Base-by-base conservation (phyloP, 2,888 invertebrate species). In the Argyresthia albistria region DNA sequence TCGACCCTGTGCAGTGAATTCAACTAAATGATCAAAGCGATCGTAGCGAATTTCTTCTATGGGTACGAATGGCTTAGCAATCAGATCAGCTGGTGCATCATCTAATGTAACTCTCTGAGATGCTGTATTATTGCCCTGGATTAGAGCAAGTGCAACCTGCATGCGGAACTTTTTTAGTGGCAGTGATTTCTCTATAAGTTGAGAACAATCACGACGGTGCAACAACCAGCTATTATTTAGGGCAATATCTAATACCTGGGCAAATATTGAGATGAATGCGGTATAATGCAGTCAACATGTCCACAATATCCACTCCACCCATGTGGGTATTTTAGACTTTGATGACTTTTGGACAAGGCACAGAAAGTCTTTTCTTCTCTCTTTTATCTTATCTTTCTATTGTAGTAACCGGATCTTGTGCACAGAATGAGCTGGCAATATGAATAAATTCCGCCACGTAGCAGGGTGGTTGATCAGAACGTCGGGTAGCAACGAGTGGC, bases 341-440 rank as follows among this genome's bases (percentile, higher is more conserved):
- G 11, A 61, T 54, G 25, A 60, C 54, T 15, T 58, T 47, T 50
- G 63, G 64, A 47, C 60, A 63, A 37, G 50, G 25, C n/a, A 64
- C 56, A 46, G 59, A 46, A 43, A 56, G 55, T 42, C 46, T 57
- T n/a, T 16, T 43, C 36, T 60, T 59, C 48, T 56, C 54, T 25
- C 52, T 51, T 54, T 57, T 60, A 35, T 54, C 55, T 49, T 56
- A 61, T 36, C 62, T 51, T 47, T 54, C 55, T 1, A 63, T 55
- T 50, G 50, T 55, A 7, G 49, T 39, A 1, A 46, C 12, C 8
- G 55, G 51, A n/a, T 51, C 53, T 45, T 53, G 46, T 46, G 25
- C 55, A 35, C 53, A 53, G 48, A 50, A 55, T 16, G 48, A 53
- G 42, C 53, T 53, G 35, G 35, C 37, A 35, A 53, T 35, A 25